Base-by-base conservation (phyloP, 2,888 invertebrate species). In the Agriopis marginaria region DNA sequence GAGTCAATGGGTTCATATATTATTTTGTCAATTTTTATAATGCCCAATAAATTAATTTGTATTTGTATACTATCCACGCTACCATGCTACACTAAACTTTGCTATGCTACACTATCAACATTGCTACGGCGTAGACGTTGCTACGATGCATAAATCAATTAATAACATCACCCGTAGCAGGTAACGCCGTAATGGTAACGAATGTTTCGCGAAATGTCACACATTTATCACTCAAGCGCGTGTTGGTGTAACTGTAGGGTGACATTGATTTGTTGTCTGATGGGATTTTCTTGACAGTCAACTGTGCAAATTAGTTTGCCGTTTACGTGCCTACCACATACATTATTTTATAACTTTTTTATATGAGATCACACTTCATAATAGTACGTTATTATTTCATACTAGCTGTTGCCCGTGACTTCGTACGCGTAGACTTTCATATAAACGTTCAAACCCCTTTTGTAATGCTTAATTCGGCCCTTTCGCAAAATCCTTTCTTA, bases 161-260 rank as follows among this genome's bases (percentile, higher is more conserved):
- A 75, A 70, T 70, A 73, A 62, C 55, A 49, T 51, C 66, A 63
- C 56, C 66, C 58, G 64, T 42, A 61, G 71, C 73, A 78, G 77
- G 77, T 76, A 75, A 70, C 71, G 75, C 71, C 44, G 71, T 75
- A 79, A 82, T 77, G 76, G 78, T 77, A 76, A 71, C 74, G 66
- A 68, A 80, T 81, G 78, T 79, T 78, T 80, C 77, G 77, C 68
- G 77, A 76, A 79, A 77, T 80, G 79, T 82, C 84, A 80, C 73
- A 70, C 81, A 82, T 86, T 85, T 84, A 84, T 84, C 84, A 84
- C 82, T 79, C 75, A 74, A 70, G 70, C 62, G 68, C 70, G 77
- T 75, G 77, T 76, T 74, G 70, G 65, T 71, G 74, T 65, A 66
- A 63, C 51, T 51, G 59, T 76, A 75, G 74, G 73, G 77, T 70